Evolutionary conservation across 2,797 vertebrate genomes (phyloP), one percentile per base, ranked within the genome.

Genomic region (Coreius guichenoti): DNA sequence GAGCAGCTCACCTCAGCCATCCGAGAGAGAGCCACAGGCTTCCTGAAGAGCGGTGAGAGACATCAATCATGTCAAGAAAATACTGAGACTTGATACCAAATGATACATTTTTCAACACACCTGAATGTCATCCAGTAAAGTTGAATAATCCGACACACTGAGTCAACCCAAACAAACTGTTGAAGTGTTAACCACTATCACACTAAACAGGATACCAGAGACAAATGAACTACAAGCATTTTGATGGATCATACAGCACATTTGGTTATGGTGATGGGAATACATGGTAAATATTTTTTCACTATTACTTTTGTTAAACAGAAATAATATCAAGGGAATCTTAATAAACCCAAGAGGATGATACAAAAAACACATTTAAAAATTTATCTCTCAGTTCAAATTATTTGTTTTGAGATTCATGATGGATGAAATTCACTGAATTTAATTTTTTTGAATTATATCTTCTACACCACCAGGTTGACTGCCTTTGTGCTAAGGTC

Each of bases 401-500:
- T 61, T 1, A 61, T 26, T 61, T 26, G n/a, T 16, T 58, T 5
- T 26, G 0, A 61, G 4, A 12, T 45, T 45, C 2, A 45, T 45
- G 43, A 45, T 45, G 43, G 43, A 45, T 45, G 43, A 1, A 45
- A 47, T 12, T 14, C 0, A 11, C 43, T 51, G 4, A 21, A 7
- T 23, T 36, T 36, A n/a, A n/a, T 76, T 19, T 36, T 3, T n/a
- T n/a, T n/a, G 8, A 47, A 21, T 54, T 4, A 19, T 21, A 14
- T 36, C 1, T 45, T 51, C 63, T 33, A 33, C 23, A 39, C 86
- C 89, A 82, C 6, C 69, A 97, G 96, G 96, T 87, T 97, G 90
- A 97, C 97, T 17, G 94, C 96, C 6, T 96, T 97, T 86, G 96
- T 97, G 17, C 75, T 96, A 89, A 95, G 95, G 85, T 94, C 95